Percentiles rank a stretch among this genome's conserved stretches.
Conservation (phyloP, 2,113 vertebrate genomes). For the Drymodes brunneopygia region DNA sequence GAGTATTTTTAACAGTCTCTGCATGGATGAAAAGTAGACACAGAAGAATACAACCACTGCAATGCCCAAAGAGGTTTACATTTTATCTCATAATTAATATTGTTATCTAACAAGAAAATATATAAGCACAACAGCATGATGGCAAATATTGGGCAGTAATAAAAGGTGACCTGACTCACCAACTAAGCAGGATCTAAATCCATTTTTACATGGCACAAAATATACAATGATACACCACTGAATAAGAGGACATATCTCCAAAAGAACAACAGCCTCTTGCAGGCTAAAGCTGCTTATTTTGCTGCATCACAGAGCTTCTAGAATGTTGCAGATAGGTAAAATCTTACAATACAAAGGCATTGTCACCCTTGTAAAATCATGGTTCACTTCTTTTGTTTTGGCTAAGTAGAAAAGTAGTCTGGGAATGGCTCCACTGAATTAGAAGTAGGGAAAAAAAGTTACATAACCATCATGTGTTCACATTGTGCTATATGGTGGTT, state of each 20-base stretch:
- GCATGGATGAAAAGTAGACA: not conserved
- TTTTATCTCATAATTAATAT: not conserved
- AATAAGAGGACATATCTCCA: not conserved
- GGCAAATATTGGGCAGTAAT: not conserved
- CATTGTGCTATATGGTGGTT: not conserved
- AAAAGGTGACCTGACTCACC: not conserved
- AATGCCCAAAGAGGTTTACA: not conserved
- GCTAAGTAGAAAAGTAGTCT: not conserved
- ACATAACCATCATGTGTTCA: not conserved
- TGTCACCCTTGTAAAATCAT: not conserved
- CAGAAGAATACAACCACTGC: fast-evolving
- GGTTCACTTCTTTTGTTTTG: not conserved
- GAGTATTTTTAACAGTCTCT: not conserved
- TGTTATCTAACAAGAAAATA: not conserved
- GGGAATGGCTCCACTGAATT: not conserved
- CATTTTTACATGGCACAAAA: not conserved
- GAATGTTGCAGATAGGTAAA: not conserved
- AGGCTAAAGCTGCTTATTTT: not conserved
- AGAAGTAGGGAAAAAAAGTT: not conserved
- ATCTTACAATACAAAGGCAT: not conserved
- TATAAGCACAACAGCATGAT: not conserved
- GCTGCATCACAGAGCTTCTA: not conserved
- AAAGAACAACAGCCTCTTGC: not conserved
- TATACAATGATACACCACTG: not conserved
- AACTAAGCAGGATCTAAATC: not conserved